These are phyloP conservation scores for Apteryx owenii DNA, from an alignment of 2,113 vertebrate genomes.

Conservation along the genomic window DNA sequence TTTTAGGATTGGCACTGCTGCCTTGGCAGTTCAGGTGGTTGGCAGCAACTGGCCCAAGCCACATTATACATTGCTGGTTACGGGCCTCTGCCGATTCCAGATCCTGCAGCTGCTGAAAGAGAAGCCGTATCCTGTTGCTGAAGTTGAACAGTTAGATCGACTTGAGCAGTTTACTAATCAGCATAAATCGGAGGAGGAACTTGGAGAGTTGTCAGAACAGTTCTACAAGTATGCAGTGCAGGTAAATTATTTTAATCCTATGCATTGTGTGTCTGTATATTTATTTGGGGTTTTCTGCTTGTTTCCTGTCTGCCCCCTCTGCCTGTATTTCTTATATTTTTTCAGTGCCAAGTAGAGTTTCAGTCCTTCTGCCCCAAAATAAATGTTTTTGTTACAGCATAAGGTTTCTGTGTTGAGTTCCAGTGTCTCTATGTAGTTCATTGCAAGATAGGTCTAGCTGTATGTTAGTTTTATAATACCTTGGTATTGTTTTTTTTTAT, in stretches of 20 bases:
- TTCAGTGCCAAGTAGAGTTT: not conserved
- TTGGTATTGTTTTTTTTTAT: not conserved
- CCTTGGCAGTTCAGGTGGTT: constrained; percentile 92
- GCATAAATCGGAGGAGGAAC: constrained; percentile 77
- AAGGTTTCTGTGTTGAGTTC: not conserved
- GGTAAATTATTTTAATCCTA: constrained; percentile 65
- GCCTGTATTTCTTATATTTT: not conserved
- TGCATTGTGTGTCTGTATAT: fast-evolving
- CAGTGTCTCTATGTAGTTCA: not conserved
- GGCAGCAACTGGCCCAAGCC: constrained; percentile 99
- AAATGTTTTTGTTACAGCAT: not conserved
- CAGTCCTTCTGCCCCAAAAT: not conserved
- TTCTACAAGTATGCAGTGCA: constrained; percentile 94
- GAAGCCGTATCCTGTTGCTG: constrained; percentile 88
- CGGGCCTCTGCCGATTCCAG: constrained; percentile 92
- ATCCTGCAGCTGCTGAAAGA: constrained; percentile 87
- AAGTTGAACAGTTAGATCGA: constrained; percentile 93
- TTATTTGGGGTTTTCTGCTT: not conserved
- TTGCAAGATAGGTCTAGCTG: not conserved
- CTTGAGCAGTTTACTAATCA: constrained; percentile 86
- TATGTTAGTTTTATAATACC: not conserved
- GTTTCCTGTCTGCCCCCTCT: not conserved
- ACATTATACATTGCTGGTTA: constrained; percentile 93
- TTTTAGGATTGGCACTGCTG: constrained; percentile 92
- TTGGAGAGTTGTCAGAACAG: constrained; percentile 87